Conservation (phyloP, 2,113 vertebrate species). For the Phaethon lepturus region DNA sequence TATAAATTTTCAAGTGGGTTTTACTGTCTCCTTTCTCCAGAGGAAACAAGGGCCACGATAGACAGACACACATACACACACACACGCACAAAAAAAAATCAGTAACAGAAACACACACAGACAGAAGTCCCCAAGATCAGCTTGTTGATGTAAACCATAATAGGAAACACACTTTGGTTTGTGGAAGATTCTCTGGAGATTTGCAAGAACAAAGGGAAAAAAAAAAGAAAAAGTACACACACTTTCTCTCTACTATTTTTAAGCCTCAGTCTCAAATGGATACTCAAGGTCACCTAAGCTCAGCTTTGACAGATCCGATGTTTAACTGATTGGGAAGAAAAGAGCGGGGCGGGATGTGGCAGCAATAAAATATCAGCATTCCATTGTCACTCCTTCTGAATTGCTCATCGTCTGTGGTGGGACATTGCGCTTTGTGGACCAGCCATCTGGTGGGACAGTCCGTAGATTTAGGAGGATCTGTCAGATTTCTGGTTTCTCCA, state of each 20-base stretch:
- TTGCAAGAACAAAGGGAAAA: neutral
- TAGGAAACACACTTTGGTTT: constrained; percentile 22
- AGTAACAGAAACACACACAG: constrained; percentile 23
- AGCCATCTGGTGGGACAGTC: constrained; percentile 8
- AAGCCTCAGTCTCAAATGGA: neutral
- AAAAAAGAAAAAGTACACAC: neutral
- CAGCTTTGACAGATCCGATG: neutral
- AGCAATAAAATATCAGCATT: constrained; percentile 13
- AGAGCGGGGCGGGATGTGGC: neutral
- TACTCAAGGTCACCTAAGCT: constrained; percentile 8
- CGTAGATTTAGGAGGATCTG: constrained; percentile 5
- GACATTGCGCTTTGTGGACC: neutral
- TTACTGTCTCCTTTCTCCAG: constrained; percentile 57
- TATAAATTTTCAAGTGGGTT: constrained; percentile 65
- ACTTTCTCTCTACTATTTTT: constrained; percentile 36
- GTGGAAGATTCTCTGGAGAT: constrained; percentile 13
- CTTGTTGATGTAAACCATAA: constrained; percentile 48
- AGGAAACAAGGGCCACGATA: constrained; percentile 1
- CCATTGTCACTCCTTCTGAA: neutral
- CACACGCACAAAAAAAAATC: neutral
- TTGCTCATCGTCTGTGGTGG: neutral
- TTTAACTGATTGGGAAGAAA: constrained; percentile 16
- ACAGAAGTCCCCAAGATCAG: constrained; percentile 26
- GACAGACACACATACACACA: neutral
- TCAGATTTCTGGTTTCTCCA: constrained; percentile 19